Percentiles rank a stretch among this genome's conserved stretches.
Evolutionary conservation across 2,113 vertebrate genomes (phyloP).

Genomic region (Microtus richardsoni): DNA sequence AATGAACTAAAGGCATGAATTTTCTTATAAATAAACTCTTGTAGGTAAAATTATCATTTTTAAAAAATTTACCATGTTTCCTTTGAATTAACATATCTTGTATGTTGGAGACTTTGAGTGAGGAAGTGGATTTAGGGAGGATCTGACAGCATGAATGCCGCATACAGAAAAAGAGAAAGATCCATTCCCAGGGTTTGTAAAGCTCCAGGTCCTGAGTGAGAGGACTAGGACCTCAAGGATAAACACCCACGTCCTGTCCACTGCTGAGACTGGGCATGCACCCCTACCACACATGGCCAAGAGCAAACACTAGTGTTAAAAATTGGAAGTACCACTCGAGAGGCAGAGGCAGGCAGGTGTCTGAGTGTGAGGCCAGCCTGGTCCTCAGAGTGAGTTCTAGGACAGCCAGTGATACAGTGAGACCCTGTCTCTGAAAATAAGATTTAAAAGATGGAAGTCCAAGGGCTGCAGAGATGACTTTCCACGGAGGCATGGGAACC

Average conservation of each 20-base stretch:
- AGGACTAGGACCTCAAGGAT: background rate
- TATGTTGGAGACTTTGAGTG: background rate
- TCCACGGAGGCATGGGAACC: background rate
- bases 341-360: background rate
- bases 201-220: background rate
- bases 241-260: background rate
- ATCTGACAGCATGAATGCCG: background rate
- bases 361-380: background rate
- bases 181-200: background rate
- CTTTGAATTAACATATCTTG: slow-evolving; percentile 18
- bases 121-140: background rate
- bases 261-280: background rate
- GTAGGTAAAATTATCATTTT: slow-evolving; percentile 10
- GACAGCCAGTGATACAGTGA: background rate
- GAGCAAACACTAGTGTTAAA: background rate
- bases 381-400: background rate
- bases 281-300: background rate
- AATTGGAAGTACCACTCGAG: background rate
- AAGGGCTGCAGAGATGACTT: background rate
- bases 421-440: background rate
- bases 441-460: background rate
- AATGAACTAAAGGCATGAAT: background rate
- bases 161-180: slow-evolving; percentile 2
- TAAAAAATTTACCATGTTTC: background rate
- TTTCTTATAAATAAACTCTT: background rate